phyloP scores from a whole-genome alignment of 2,888 invertebrate species.

The Apotomis capreana region DNA sequence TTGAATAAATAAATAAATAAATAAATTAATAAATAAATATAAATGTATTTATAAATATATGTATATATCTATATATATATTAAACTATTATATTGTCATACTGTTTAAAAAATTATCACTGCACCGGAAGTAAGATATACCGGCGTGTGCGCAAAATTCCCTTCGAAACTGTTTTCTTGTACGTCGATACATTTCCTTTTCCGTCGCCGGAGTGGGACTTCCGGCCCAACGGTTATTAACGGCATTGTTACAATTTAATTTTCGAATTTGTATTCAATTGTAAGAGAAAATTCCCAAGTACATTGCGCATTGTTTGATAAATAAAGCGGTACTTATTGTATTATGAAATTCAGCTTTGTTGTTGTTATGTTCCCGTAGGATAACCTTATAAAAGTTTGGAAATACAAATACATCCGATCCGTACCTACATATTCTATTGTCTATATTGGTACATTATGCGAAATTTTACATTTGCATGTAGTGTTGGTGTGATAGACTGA shows the following conservation, averaged over 20 bases:
- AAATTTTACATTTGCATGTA: too few species aligned
- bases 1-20: too few species aligned
- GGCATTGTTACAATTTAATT: slow-evolving; percentile 18
- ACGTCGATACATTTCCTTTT: slow-evolving; percentile 33
- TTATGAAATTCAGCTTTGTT: not conserved
- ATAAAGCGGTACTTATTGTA: not conserved
- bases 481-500: too few species aligned
- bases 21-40: too few species aligned
- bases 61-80: too few species aligned
- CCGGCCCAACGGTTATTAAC: slow-evolving; percentile 23
- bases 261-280: slow-evolving; percentile 11
- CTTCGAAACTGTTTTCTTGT: slow-evolving; percentile 29
- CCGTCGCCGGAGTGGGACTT: slow-evolving; percentile 26
- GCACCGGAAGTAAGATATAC: slow-evolving; percentile 5
- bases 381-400: too few species aligned
- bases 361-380: too few species aligned
- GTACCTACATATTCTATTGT: too few species aligned
- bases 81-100: not conserved
- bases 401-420: too few species aligned
- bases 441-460: too few species aligned
- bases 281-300: slow-evolving; percentile 1
- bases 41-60: too few species aligned
- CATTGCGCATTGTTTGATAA: slow-evolving; percentile 3
- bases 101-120: slow-evolving; percentile 5
- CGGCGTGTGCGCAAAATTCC: slow-evolving; percentile 30